phyloP scores from a whole-genome alignment of 2,888 invertebrate species.

The Lasioglossum figueresi region DNA sequence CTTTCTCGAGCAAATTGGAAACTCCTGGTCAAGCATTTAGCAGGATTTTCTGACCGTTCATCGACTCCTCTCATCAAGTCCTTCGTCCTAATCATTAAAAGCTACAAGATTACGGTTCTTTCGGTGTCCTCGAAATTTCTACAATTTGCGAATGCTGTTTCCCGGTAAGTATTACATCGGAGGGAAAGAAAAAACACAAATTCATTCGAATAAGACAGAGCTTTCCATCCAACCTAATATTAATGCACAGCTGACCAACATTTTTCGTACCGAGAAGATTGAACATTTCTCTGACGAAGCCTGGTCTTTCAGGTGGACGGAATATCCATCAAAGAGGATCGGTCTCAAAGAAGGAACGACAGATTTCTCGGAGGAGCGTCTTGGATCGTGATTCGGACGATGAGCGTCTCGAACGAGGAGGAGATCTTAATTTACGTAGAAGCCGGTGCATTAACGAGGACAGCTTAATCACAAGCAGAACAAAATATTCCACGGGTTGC shows the following conservation, averaged over 20 bases:
- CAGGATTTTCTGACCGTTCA: background rate
- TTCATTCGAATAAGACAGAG: too few species aligned
- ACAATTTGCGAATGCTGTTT: background rate
- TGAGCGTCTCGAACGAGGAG: background rate
- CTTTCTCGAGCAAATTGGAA: background rate
- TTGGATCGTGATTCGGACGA: constrained; percentile 16
- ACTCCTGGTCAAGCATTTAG: background rate
- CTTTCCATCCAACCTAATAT: background rate
- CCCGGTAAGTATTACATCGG: too few species aligned
- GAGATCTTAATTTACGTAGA: constrained; percentile 32
- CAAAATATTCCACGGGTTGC: constrained; percentile 20
- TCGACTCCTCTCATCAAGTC: background rate
- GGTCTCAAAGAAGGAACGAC: background rate
- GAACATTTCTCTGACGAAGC: background rate
- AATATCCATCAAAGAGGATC: background rate
- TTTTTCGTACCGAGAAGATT: background rate
- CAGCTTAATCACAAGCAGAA: constrained; percentile 43
- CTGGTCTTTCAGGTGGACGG: background rate
- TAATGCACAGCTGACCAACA: background rate
- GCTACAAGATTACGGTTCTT: too few species aligned
- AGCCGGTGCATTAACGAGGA: constrained; percentile 28
- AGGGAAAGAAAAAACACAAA: too few species aligned
- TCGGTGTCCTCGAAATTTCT: background rate
- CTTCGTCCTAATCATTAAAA: background rate
- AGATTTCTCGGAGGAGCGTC: constrained; percentile 6